A percentile compares a stretch with the other conserved stretches of the same genome.
Conservation (phyloP, 2,888 invertebrate species). For the Spodoptera exigua region DNA sequence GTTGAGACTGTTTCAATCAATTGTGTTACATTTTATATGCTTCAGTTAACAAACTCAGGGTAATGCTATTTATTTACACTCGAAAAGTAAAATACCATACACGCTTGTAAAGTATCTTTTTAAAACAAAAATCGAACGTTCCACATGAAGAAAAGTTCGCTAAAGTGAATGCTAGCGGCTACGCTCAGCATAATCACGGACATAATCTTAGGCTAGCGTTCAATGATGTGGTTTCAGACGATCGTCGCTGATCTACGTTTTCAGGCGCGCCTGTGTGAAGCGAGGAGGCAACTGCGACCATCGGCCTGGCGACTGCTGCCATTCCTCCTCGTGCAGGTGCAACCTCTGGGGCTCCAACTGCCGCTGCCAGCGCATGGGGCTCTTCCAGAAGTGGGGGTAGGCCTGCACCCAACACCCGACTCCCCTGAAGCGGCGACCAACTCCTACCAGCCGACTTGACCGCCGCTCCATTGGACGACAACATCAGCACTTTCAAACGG, state of each 20-base stretch:
- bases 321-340: conserved; percentile 95
- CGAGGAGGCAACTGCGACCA: conserved; percentile 96
- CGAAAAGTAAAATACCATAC: too few species aligned
- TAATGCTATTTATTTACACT: too few species aligned
- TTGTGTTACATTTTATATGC: neutral
- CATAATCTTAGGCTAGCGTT: conserved; percentile 84
- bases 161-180: conserved; percentile 34
- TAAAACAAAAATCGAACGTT: neutral
- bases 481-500: conserved; percentile 79
- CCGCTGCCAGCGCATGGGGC: conserved; percentile 95
- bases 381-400: conserved; percentile 96
- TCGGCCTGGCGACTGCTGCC: conserved; percentile 95
- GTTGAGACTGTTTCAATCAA: conserved; percentile 4
- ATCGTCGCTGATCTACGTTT: conserved; percentile 95
- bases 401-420: conserved; percentile 62
- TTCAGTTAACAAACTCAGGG: too few species aligned
- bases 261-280: conserved; percentile 94
- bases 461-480: conserved; percentile 83
- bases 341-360: conserved; percentile 97
- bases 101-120: too few species aligned
- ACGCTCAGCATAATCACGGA: conserved; percentile 58
- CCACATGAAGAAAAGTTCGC: neutral
- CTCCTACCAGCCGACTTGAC: conserved; percentile 81
- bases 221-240: conserved; percentile 92
- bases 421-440: conserved; percentile 79